phyloP scores from a whole-genome alignment of 2,113 vertebrate species.

The Lates calcarifer region DNA sequence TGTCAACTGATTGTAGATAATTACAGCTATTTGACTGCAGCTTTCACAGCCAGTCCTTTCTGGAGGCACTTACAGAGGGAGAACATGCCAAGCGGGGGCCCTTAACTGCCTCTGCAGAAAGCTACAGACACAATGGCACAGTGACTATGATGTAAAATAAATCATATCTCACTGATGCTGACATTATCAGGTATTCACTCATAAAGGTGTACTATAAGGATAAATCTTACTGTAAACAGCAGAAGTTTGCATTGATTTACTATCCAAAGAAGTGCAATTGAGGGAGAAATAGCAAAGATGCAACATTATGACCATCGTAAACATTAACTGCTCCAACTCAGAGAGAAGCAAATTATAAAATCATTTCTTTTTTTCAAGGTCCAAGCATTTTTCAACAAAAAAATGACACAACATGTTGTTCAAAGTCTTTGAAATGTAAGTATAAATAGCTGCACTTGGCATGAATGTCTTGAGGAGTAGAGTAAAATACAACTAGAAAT shows the following conservation, averaged over 20 bases:
- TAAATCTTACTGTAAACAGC: slow-evolving; percentile 4
- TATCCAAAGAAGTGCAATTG: too few species aligned
- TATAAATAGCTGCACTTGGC: background rate
- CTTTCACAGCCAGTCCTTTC: slow-evolving; percentile 79
- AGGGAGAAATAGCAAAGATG: background rate
- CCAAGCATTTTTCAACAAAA: background rate
- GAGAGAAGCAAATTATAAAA: background rate
- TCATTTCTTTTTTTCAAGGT: background rate
- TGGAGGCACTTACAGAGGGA: slow-evolving; percentile 77
- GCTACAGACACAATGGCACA: slow-evolving; percentile 57
- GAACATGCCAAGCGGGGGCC: slow-evolving; percentile 75
- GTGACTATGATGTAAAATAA: slow-evolving; percentile 55
- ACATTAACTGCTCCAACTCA: background rate
- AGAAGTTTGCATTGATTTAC: background rate
- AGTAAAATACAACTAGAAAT: background rate
- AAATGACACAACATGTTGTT: background rate
- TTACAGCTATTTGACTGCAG: slow-evolving; percentile 85
- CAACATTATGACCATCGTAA: background rate
- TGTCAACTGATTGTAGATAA: slow-evolving; percentile 84
- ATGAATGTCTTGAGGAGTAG: slow-evolving; percentile 3
- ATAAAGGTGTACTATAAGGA: slow-evolving; percentile 6
- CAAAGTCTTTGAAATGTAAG: background rate
- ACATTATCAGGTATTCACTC: slow-evolving; percentile 12
- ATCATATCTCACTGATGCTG: slow-evolving; percentile 37
- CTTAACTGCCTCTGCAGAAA: slow-evolving; percentile 69